These are phyloP conservation scores for Tamias sibiricus DNA, from an alignment of 2,113 vertebrate species.

Conservation along the genomic window DNA sequence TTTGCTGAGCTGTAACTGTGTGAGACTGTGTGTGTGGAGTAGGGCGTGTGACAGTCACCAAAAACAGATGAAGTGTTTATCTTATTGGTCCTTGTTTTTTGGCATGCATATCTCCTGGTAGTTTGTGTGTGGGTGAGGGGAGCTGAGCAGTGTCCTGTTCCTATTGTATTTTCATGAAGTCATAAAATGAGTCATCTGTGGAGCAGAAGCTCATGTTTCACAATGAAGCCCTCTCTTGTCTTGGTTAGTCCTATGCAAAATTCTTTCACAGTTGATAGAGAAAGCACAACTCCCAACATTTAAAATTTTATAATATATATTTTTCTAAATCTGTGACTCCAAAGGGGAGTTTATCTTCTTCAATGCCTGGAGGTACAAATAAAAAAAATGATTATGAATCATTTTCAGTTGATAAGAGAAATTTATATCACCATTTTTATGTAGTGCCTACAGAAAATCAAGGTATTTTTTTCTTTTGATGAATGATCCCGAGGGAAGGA, in stretches of 20 bases:
- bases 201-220: conserved; percentile 35
- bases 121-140: background rate
- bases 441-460: conserved; percentile 71
- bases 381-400: conserved; percentile 81
- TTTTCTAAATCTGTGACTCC: conserved; percentile 62
- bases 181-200: conserved; percentile 28
- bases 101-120: background rate
- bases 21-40: background rate
- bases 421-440: conserved; percentile 81
- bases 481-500: conserved; percentile 64
- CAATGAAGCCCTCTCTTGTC: background rate
- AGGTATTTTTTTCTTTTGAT: conserved; percentile 65
- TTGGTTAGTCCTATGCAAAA: conserved; percentile 41
- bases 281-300: conserved; percentile 25
- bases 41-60: background rate
- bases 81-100: background rate
- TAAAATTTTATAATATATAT: conserved; percentile 47
- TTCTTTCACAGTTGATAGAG: conserved; percentile 13
- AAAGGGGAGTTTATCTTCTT: conserved; percentile 78
- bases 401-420: conserved; percentile 78
- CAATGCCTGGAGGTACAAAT: conserved; percentile 70
- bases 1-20: background rate
- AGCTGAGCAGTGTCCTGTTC: background rate
- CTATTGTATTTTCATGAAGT: conserved; percentile 26
- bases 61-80: background rate